Base-by-base conservation (phyloP, 2,888 invertebrate species). In the Stenoptilia bipunctidactyla region DNA sequence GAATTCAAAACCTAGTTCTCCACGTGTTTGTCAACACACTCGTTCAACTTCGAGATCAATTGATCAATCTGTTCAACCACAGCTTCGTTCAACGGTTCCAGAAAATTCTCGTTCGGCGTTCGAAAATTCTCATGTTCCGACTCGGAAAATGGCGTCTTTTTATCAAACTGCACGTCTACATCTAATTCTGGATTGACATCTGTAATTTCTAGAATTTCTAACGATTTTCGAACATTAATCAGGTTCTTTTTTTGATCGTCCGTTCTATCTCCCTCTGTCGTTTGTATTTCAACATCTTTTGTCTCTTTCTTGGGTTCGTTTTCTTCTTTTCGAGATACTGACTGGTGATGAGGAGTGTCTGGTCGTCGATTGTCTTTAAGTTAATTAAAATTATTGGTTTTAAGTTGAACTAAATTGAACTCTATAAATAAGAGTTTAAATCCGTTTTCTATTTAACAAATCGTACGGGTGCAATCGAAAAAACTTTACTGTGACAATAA, bases 51-150 rank as follows among this genome's bases (percentile, higher is more conserved):
- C 0, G 74, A 62, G 27, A 82, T 80, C 49, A 82, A 49, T 44
- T 75, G 66, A 45, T 82, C 79, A 1, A 84, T 83, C 34, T 83
- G 80, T 33, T 82, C 70, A 0, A 63, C 55, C 1, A 83, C 71
- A 0, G 71, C 66, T 38, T 73, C 71, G 37, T 67, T 75, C 47
- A 82, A 42, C 0, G 75, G 74, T 30, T 82, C 79, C 35, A 76
- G 37, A 43, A 69, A 74, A 12, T 57, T 61, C 43, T 75, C 77
- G 34, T 62, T 77, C 8, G 79, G 77, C 15, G 80, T 76, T 47
- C 66, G 61, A 49, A 62, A 80, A 36, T 68, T 60, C 38, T 76
- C 79, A 44, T 66, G 62, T 20, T 74, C 73, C 0, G 69, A 64
- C 27, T 74, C 77, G 15, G 60, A 49, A 43, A 76, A 69, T 27